phyloP scores from a whole-genome alignment of 2,113 vertebrate species.

The Cnemophilus loriae region DNA sequence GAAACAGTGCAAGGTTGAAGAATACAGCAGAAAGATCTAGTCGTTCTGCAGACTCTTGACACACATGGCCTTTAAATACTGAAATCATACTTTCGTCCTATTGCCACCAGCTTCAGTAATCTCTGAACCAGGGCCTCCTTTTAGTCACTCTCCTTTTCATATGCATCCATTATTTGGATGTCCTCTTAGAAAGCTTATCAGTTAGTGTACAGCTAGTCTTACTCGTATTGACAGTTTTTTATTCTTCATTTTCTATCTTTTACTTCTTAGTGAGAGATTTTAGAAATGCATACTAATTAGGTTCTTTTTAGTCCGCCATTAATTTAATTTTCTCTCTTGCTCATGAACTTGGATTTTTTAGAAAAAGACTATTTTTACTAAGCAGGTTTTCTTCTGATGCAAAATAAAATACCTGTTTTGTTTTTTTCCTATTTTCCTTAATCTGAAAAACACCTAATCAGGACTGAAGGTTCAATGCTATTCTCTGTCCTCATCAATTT shows the following conservation, averaged over 20 bases:
- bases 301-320: neutral
- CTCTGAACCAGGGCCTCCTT: neutral
- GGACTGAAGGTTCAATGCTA: neutral
- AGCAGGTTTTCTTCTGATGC: neutral
- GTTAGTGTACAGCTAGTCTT: neutral
- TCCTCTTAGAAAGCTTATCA: neutral
- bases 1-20: neutral
- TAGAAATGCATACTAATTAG: neutral
- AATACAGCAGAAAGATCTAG: neutral
- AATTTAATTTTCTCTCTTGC: neutral
- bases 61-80: neutral
- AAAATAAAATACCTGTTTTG: neutral
- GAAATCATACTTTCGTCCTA: neutral
- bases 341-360: neutral
- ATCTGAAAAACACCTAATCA: neutral
- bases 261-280: neutral
- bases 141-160: neutral
- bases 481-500: neutral
- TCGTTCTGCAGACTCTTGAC: neutral
- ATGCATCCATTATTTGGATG: neutral
- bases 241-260: neutral
- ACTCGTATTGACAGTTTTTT: neutral
- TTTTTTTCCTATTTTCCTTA: neutral
- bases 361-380: neutral
- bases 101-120: neutral